Conservation (phyloP, 1,140 invertebrate species). For the Drosophila pachea region DNA sequence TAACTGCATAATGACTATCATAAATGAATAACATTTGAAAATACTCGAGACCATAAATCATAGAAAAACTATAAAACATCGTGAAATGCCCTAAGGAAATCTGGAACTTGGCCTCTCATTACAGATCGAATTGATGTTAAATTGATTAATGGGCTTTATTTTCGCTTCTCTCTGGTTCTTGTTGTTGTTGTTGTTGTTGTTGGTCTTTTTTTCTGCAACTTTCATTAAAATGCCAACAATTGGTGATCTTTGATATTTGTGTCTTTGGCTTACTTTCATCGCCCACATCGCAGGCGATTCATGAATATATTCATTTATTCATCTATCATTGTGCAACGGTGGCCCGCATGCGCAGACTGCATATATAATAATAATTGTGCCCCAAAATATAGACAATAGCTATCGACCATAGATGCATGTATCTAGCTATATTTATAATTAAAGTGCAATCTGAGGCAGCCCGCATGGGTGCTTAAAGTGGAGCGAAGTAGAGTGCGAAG, state of each 20-base stretch:
- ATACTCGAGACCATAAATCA: slow-evolving; percentile 8
- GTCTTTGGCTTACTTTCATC: slow-evolving; percentile 57
- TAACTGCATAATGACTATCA: background rate
- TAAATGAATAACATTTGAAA: background rate
- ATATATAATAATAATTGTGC: background rate
- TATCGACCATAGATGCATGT: background rate
- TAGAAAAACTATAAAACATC: slow-evolving; percentile 10
- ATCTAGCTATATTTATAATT: slow-evolving; percentile 57
- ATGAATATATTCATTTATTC: slow-evolving; percentile 22
- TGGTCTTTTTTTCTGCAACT: slow-evolving; percentile 3
- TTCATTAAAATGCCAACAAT: slow-evolving; percentile 15
- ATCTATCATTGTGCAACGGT: slow-evolving; percentile 48
- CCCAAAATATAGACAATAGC: background rate
- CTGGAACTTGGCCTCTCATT: slow-evolving; percentile 15
- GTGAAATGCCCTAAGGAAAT: slow-evolving; percentile 12
- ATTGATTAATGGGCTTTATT: slow-evolving; percentile 52
- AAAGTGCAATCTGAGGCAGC: slow-evolving; percentile 47
- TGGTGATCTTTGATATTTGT: slow-evolving; percentile 19
- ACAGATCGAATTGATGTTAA: slow-evolving; percentile 17
- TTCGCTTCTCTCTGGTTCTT: background rate
- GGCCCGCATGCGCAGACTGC: slow-evolving; percentile 55
- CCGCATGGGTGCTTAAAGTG: slow-evolving; percentile 7
- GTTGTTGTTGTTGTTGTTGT: slow-evolving; percentile 8
- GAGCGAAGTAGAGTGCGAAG: background rate
- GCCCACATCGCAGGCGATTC: slow-evolving; percentile 39